phyloP scores from a whole-genome alignment of 2,113 vertebrate species.

The Nanorana parkeri region DNA sequence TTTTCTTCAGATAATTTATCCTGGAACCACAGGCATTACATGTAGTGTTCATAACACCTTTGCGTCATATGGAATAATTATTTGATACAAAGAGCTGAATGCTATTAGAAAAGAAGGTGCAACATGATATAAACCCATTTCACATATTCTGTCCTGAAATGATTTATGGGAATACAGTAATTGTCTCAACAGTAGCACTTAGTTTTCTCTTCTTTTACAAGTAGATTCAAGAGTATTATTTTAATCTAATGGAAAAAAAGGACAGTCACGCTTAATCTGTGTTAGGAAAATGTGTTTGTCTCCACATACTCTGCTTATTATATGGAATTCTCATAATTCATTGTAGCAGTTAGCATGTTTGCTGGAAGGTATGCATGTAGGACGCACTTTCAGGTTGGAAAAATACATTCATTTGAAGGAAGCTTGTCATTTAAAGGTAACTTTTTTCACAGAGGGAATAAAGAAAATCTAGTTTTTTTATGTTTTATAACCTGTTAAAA shows the following conservation, averaged over 20 bases:
- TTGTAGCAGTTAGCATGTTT: not conserved
- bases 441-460: no score
- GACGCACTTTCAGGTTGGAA: not conserved
- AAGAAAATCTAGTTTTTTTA: no score
- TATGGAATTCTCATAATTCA: slow-evolving; percentile 29
- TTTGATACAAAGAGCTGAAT: not conserved
- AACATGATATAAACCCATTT: slow-evolving; percentile 18
- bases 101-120: slow-evolving; percentile 1
- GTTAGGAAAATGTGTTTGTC: slow-evolving; percentile 1
- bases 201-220: not conserved
- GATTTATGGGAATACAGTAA: slow-evolving; percentile 16
- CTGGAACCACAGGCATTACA: not conserved
- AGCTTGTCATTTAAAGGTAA: no score
- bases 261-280: not conserved
- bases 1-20: not conserved
- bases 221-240: slow-evolving; percentile 12
- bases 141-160: not conserved
- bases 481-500: no score
- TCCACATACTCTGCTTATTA: slow-evolving; percentile 14
- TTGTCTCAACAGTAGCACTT: slow-evolving; percentile 12
- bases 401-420: not conserved
- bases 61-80: not conserved
- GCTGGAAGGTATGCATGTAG: slow-evolving; percentile 5
- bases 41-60: not conserved
- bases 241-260: not conserved